These are phyloP conservation scores for Lutraria lutraria DNA, from an alignment of 2,888 invertebrate genomes.

Conservation along the genomic window DNA sequence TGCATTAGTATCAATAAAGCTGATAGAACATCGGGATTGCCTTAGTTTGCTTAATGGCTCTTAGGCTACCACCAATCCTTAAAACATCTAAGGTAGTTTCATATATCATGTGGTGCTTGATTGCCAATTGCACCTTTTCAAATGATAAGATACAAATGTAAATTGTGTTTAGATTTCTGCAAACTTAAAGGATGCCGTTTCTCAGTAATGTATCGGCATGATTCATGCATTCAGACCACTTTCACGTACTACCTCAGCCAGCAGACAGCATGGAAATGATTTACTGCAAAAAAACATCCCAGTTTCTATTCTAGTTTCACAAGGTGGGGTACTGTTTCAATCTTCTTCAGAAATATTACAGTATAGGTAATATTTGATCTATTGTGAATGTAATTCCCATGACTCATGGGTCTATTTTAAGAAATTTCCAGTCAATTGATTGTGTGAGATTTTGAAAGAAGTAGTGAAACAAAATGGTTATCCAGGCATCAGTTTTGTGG, in stretches of 20 bases:
- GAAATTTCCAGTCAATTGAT: conserved; percentile 31
- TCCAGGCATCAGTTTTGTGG: conserved; percentile 32
- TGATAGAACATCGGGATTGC: not conserved
- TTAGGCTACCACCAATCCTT: not conserved
- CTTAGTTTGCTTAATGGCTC: not conserved
- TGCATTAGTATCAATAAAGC: not conserved
- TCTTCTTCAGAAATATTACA: not conserved
- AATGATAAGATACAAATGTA: not conserved
- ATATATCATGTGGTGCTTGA: not conserved
- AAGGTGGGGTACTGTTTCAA: not conserved
- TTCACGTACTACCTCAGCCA: not conserved
- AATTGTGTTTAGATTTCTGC: not conserved
- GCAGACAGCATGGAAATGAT: conserved; percentile 2
- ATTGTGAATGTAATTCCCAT: conserved; percentile 42
- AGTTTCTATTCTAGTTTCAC: not conserved
- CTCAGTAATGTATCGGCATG: not conserved
- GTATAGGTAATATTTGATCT: conserved; percentile 16
- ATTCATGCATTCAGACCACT: not conserved
- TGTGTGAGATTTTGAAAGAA: not conserved
- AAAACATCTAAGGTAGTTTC: not conserved
- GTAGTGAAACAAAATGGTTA: conserved; percentile 19
- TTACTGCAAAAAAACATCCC: not conserved
- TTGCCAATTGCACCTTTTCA: not conserved
- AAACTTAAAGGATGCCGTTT: not conserved
- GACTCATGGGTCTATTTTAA: conserved; percentile 50